phyloP scores from a whole-genome alignment of 2,888 invertebrate genomes.

The Drosophila lacicola region DNA sequence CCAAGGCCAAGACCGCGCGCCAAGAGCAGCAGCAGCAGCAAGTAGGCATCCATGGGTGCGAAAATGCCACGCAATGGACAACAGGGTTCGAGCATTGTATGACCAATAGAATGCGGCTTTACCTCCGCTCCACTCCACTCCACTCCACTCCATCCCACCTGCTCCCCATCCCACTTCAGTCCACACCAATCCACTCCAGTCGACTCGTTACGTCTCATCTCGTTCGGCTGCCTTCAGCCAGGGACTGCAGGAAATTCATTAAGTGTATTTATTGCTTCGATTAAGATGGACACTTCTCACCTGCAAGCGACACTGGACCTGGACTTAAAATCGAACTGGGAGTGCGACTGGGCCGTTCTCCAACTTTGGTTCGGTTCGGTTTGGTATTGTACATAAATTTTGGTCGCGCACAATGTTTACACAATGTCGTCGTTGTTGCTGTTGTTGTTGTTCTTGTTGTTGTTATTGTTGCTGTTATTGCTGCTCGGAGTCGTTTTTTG shows the following conservation, averaged over 20 bases:
- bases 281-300: slow-evolving; percentile 82
- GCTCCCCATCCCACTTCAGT: too few relatives aligned
- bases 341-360: slow-evolving; percentile 13
- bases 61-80: slow-evolving; percentile 78
- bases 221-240: slow-evolving; percentile 23
- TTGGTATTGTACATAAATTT: slow-evolving; percentile 75
- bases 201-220: background rate
- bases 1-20: slow-evolving; percentile 21
- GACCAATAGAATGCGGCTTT: slow-evolving; percentile 73
- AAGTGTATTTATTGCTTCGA: slow-evolving; percentile 82
- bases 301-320: slow-evolving; percentile 62
- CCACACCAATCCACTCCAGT: background rate
- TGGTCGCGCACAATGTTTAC: slow-evolving; percentile 75
- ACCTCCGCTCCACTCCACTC: slow-evolving; percentile 7
- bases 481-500: slow-evolving; percentile 15
- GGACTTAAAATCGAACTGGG: slow-evolving; percentile 27
- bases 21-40: slow-evolving; percentile 9
- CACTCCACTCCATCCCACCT: too few relatives aligned
- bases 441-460: slow-evolving; percentile 18
- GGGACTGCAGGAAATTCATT: slow-evolving; percentile 81
- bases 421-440: slow-evolving; percentile 63
- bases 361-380: slow-evolving; percentile 37
- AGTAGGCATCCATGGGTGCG: slow-evolving; percentile 69
- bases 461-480: slow-evolving; percentile 33
- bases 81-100: slow-evolving; percentile 63